These are phyloP conservation scores for cat (Felis catus) DNA, from an alignment of 2,113 vertebrate species.

Conservation along the genomic window DNA sequence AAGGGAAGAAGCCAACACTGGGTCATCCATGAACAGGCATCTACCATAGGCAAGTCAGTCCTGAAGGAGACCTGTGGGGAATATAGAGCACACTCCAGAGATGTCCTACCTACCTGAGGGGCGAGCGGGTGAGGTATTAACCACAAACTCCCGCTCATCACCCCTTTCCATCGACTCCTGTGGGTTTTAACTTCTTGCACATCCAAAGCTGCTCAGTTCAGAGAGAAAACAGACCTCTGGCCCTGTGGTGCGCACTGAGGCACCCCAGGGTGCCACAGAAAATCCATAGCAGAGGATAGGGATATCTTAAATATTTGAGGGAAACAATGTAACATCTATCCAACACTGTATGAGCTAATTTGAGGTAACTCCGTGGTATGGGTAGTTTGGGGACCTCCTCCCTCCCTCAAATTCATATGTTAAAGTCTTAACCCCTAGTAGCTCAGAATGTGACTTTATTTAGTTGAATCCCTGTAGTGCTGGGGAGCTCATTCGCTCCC, in stretches of 20 bases:
- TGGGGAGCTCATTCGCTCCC: neutral
- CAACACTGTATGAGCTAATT: neutral
- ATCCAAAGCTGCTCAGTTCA: neutral
- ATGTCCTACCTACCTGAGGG: no score
- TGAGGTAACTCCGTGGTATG: neutral
- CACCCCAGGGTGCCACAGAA: neutral
- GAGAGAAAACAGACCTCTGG: neutral
- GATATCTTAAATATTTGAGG: neutral
- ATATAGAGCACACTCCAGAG: neutral
- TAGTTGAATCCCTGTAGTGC: neutral
- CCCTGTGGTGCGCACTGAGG: neutral
- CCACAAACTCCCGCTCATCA: neutral
- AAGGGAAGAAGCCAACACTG: neutral
- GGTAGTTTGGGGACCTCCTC: no score
- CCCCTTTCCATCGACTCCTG: rapidly evolving
- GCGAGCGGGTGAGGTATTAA: neutral
- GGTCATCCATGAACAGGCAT: neutral
- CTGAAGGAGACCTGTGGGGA: neutral
- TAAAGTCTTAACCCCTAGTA: neutral
- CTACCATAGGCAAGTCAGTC: neutral
- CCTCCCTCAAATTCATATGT: neutral
- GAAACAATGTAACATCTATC: neutral
- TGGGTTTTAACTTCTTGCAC: neutral
- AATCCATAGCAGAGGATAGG: neutral
- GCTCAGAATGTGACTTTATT: neutral